Conservation (phyloP, 2,797 vertebrate species). For the Lacerta bilineata region DNA sequence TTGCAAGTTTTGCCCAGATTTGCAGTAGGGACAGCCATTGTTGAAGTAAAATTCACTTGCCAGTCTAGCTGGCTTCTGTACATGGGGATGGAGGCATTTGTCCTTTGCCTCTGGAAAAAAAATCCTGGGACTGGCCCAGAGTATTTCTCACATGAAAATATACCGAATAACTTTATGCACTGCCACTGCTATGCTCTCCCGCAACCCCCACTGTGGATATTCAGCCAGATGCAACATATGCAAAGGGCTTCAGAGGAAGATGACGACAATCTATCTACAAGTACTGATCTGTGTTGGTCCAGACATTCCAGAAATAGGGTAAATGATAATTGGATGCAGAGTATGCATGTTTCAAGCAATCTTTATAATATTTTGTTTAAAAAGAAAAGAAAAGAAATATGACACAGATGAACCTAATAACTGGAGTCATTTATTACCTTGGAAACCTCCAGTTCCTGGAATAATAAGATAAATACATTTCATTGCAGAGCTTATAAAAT, state of each 20-base stretch:
- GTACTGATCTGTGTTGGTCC: not conserved
- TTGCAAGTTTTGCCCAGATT: not conserved
- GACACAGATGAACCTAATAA: not conserved
- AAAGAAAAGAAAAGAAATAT: not conserved
- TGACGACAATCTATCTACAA: not conserved
- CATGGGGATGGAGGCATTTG: not conserved
- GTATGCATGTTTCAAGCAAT: not conserved
- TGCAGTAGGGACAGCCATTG: not conserved
- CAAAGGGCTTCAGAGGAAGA: not conserved
- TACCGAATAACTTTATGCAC: too few relatives aligned
- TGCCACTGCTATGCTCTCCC: not conserved
- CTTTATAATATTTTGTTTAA: conserved; percentile 18
- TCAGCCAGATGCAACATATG: not conserved
- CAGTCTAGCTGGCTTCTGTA: not conserved
- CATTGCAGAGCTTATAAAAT: not conserved
- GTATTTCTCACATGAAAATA: not conserved
- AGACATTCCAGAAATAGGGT: not conserved
- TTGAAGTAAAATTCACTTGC: not conserved
- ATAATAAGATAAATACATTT: conserved; percentile 21
- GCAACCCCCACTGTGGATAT: not conserved
- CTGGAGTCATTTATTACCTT: not conserved
- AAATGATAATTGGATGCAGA: not conserved
- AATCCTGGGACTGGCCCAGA: not conserved
- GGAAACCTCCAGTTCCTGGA: not conserved
- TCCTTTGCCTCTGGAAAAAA: not conserved